phyloP scores from a whole-genome alignment of 2,888 invertebrate species.

The Choreutis nemorana region DNA sequence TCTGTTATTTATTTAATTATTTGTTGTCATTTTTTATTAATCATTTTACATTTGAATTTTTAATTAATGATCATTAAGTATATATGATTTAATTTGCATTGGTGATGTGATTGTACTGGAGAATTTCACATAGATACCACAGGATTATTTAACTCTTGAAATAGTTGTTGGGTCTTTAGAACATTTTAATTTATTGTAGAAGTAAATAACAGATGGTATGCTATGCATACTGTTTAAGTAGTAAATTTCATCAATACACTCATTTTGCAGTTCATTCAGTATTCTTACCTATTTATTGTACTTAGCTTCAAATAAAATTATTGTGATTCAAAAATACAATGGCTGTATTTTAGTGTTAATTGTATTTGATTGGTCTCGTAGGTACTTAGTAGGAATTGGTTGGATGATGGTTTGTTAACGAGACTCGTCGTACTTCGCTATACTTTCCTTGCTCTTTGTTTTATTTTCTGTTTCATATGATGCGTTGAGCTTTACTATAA shows the following conservation, averaged over 20 bases:
- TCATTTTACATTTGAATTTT: conserved; percentile 8
- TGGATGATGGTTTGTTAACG: conserved; percentile 12
- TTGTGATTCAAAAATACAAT: background rate
- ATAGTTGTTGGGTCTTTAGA: background rate
- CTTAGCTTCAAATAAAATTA: conserved; percentile 3
- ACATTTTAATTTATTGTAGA: background rate
- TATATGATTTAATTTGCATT: conserved; percentile 10
- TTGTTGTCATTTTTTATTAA: conserved; percentile 19
- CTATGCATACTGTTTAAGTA: conserved; percentile 28
- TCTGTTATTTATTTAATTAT: conserved; percentile 24
- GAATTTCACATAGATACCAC: conserved; percentile 22
- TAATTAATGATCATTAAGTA: too few relatives aligned
- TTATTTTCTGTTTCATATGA: conserved; percentile 22
- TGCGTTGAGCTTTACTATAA: conserved; percentile 32
- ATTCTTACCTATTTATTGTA: conserved; percentile 21
- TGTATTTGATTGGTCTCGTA: conserved; percentile 15
- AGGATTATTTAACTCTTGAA: conserved; percentile 1
- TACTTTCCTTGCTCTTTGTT: conserved; percentile 19
- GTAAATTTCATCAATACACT: conserved; percentile 4
- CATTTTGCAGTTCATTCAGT: conserved; percentile 20
- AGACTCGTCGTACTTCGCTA: conserved; percentile 19
- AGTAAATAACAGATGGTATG: conserved; percentile 20
- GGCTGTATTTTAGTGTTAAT: background rate
- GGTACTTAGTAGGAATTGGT: conserved; percentile 18
- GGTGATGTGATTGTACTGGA: conserved; percentile 43